Percentiles rank a stretch among this genome's conserved stretches.
These are phyloP conservation scores for Bovichtus diacanthus DNA, from an alignment of 2,797 vertebrate species.

Conservation along the genomic window DNA sequence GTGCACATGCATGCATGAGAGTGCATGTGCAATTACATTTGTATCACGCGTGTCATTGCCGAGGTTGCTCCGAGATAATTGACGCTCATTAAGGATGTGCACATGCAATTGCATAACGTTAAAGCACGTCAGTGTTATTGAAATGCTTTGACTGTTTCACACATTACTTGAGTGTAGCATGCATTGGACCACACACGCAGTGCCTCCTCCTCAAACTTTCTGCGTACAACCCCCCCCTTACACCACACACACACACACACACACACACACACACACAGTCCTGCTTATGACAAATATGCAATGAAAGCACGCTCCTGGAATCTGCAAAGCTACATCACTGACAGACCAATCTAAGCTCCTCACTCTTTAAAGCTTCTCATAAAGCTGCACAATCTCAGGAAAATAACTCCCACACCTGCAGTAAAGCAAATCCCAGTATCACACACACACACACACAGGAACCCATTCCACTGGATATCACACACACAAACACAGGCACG, in stretches of 20 bases:
- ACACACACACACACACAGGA: background rate
- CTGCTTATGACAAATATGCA: constrained; percentile 70
- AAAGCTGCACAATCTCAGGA: constrained; percentile 68
- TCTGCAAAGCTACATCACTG: constrained; percentile 71
- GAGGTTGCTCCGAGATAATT: constrained; percentile 1
- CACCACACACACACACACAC: constrained; percentile 16
- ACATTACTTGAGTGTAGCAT: constrained; percentile 28
- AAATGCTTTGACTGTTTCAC: constrained; percentile 14
- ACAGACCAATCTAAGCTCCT: constrained; percentile 71
- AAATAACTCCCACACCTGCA: constrained; percentile 80
- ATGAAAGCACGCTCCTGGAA: constrained; percentile 68
- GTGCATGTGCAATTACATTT: constrained; percentile 29
- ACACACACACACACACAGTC: constrained; percentile 35
- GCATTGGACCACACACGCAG: constrained; percentile 32
- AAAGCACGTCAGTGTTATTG: constrained; percentile 11
- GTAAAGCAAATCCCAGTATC: constrained; percentile 64
- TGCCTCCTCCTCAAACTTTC: constrained; percentile 73
- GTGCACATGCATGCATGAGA: background rate
- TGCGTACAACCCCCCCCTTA: constrained; percentile 10
- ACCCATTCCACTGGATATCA: constrained; percentile 26
- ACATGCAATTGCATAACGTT: background rate
- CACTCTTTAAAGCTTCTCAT: constrained; percentile 72
- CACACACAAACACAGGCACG: constrained; percentile 16
- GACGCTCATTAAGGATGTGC: constrained; percentile 4
- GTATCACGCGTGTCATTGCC: constrained; percentile 17